phyloP scores from a whole-genome alignment of 2,888 invertebrate species.

The Sclerodermus sp. region DNA sequence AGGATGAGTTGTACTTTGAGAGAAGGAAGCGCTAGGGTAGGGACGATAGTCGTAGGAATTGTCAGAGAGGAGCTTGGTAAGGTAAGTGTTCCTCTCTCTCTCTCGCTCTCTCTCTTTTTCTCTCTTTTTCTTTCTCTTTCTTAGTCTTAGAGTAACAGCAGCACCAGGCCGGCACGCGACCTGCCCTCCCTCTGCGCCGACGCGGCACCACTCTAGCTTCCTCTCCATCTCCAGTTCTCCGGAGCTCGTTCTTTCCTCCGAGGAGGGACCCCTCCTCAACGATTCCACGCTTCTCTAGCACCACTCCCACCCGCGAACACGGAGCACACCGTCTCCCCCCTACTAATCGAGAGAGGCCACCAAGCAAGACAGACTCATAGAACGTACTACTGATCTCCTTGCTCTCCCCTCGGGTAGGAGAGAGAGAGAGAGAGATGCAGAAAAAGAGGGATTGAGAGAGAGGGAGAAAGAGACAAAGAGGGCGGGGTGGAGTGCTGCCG shows the following conservation, averaged over 20 bases:
- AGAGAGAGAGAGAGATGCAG: no score
- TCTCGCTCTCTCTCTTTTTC: no score
- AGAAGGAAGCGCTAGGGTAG: no score
- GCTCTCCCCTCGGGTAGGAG: no score
- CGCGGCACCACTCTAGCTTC: slow-evolving; percentile 1
- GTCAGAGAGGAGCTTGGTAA: slow-evolving; percentile 42
- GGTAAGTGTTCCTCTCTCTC: slow-evolving; percentile 45
- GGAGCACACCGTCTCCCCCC: slow-evolving; percentile 36
- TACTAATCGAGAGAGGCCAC: slow-evolving; percentile 12
- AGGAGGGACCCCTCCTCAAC: slow-evolving; percentile 1
- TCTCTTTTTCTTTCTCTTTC: no score
- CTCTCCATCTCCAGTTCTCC: slow-evolving; percentile 5
- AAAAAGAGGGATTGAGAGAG: no score
- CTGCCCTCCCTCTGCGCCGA: slow-evolving; percentile 39
- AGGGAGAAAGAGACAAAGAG: no score
- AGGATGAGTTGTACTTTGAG: no score
- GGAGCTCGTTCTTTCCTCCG: slow-evolving; percentile 4
- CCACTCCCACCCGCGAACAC: slow-evolving; percentile 35
- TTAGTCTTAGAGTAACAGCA: slow-evolving; percentile 38
- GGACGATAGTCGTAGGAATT: no score
- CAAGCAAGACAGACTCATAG: no score
- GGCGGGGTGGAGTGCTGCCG: no score
- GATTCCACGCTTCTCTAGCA: slow-evolving; percentile 9
- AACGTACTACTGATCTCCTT: no score
- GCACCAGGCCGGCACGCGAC: slow-evolving; percentile 56